Evolutionary conservation across 1,140 invertebrate genomes (phyloP), one percentile per base, ranked within the genome.

Genomic region (Colletes latitarsis): DNA sequence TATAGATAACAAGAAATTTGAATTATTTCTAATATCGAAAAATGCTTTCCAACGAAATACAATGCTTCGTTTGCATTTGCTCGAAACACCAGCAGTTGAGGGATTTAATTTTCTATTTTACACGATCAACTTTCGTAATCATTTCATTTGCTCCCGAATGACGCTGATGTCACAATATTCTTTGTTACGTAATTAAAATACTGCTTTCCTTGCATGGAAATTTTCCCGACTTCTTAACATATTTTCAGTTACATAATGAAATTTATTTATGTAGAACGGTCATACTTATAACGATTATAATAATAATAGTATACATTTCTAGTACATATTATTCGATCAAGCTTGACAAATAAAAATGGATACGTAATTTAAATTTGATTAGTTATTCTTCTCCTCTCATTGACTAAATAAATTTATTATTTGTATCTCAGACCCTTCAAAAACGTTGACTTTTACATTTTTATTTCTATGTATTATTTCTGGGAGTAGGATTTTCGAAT

Each of bases 111-210:
- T n/a, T 58, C 21, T 19, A 57, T 43, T 30, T 30, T 30, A 60
- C 4, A 6, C 41, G 41, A 72, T 21, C 55, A 15, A 58, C 12
- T 72, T 72, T 60, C 55, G 4, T 14, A 19, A 57, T 57, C 12
- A 19, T 70, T 41, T 57, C 55, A 43, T 19, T 57, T 5, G 43
- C 15, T 57, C 1, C 39, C 14, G 8, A 43, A 66, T 76, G 3
- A 43, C 39, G 39, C 43, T 12, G 43, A 49, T 12, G 15, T 19
- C 39, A 15, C 14, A 43, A 57, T 57, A 58, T 57, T 76, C 57
- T 55, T n/a, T 66, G 39, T 67, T 76, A 67, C 63, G 49, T 57
- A 67, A 67, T 67, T 46, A 14, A 55, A 58, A 55, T 10, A 10
- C 8, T 43, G 53, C 49, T 58, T 68, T 49, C 63, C 39, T 46